Evolutionary conservation across 2,888 invertebrate genomes (phyloP), one percentile per base, ranked within the genome.

Genomic region (Acholoe squamosa): DNA sequence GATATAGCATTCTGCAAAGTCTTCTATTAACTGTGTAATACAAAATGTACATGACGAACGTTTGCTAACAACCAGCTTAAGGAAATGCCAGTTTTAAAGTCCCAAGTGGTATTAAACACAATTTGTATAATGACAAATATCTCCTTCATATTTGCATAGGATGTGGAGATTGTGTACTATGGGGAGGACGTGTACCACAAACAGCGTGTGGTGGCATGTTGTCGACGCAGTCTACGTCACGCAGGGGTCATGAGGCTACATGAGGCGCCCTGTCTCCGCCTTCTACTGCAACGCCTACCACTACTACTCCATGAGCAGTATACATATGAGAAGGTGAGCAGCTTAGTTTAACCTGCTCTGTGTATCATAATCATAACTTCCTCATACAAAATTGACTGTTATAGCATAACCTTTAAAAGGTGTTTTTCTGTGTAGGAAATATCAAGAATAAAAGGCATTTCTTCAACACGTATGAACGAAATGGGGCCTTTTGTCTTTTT

Each of bases 231-330:
- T 19, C 94, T 97, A 54, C 95, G 96, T 92, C 95, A 95, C 91
- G 96, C 96, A 92, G 97, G 97, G 5, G 96, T 97, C 67, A 95
- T 96, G 80, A 96, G 96, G 10, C 94, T 97, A 31, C 96, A 96
- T 93, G 95, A 96, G 31, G 96, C 97, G 0, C 96, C 97, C 0
- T 97, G 96, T 92, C 96, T 97, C 91, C 96, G 93, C 43, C 93
- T 93, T 16, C 92, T 95, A 51, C 92, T 95, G 5, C 94, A 95
- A 33, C 94, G 96, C 80, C 94, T 97, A 71, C 97, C 97, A 0
- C 95, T 95, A 54, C 95, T 97, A 33, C 93, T 96, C 77, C 95
- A 97, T 90, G 95, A 96, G 51, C 97, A 97, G 93, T 97, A 96
- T 93, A 95, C 96, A 51, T 96, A 96, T 92, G 97, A 97, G 94